Evolutionary conservation across 2,888 invertebrate species (phyloP).

Genomic region (Dusona sp.): DNA sequence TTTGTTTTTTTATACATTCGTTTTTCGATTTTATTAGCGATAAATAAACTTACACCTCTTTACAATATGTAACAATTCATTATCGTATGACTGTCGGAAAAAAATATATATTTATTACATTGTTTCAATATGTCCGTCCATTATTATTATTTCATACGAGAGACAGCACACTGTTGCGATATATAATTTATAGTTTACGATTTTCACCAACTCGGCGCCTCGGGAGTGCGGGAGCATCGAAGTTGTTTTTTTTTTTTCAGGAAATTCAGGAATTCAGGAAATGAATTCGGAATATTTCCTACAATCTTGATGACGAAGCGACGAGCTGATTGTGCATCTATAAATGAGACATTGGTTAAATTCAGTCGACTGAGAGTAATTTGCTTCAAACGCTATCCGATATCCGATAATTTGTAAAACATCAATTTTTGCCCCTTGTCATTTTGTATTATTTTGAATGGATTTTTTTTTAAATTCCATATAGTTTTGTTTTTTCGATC

Average conservation of each 20-base stretch:
- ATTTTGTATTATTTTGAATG: background rate
- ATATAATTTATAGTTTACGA: slow-evolving; percentile 37
- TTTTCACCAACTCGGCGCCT: slow-evolving; percentile 60
- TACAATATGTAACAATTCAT: slow-evolving; percentile 83
- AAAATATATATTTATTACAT: slow-evolving; percentile 75
- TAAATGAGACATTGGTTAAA: slow-evolving; percentile 33
- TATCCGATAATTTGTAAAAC: slow-evolving; percentile 49
- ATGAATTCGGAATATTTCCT: slow-evolving; percentile 23
- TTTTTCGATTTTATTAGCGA: slow-evolving; percentile 83
- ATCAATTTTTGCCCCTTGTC: background rate
- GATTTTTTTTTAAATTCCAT: slow-evolving; percentile 12
- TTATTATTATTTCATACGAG: slow-evolving; percentile 38
- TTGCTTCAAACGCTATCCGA: slow-evolving; percentile 20
- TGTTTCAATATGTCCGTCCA: slow-evolving; percentile 40
- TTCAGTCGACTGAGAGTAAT: slow-evolving; percentile 56
- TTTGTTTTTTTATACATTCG: background rate
- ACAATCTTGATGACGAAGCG: slow-evolving; percentile 70
- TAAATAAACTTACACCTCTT: slow-evolving; percentile 85
- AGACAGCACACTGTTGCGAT: slow-evolving; percentile 61
- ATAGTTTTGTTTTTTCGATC: slow-evolving; percentile 16
- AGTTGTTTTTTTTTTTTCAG: slow-evolving; percentile 22
- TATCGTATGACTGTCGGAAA: slow-evolving; percentile 83
- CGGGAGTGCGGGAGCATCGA: slow-evolving; percentile 55
- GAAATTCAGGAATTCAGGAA: no score
- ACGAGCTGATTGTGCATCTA: slow-evolving; percentile 32